Conservation (phyloP, 2,888 invertebrate genomes). For the Pardosa pseudoannulata region DNA sequence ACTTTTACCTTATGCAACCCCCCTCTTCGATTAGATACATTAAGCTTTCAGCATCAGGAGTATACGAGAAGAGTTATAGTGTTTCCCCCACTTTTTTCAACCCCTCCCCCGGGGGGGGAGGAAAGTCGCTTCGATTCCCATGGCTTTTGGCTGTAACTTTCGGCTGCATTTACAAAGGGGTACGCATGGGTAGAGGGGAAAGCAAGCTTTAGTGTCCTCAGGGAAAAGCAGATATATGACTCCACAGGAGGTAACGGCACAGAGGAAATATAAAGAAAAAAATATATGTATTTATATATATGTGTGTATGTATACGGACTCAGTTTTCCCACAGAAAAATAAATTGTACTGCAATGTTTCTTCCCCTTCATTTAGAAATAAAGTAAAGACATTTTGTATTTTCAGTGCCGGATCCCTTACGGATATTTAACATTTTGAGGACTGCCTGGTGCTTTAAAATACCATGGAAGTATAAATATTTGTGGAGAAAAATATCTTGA, state of each 20-base stretch:
- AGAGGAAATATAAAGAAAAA: background rate
- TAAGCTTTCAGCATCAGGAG: slow-evolving; percentile 63
- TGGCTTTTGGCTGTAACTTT: slow-evolving; percentile 65
- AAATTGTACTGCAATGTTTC: background rate
- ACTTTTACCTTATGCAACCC: background rate
- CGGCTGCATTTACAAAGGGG: slow-evolving; percentile 31
- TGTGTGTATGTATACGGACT: too few species aligned
- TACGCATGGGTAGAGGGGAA: background rate
- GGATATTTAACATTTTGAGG: background rate
- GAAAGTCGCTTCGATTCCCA: slow-evolving; percentile 46
- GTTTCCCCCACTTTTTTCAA: background rate
- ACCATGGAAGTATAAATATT: background rate
- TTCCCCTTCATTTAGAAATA: background rate
- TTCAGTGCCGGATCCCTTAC: background rate
- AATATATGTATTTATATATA: too few species aligned
- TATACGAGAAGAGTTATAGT: slow-evolving; percentile 34
- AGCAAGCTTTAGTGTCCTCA: background rate
- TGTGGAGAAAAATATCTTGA: background rate
- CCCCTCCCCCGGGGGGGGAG: slow-evolving; percentile 13
- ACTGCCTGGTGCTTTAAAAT: background rate
- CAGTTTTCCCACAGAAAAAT: slow-evolving; percentile 14
- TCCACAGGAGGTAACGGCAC: background rate
- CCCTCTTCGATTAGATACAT: slow-evolving; percentile 66
- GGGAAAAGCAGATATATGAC: slow-evolving; percentile 28
- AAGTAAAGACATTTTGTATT: background rate